Evolutionary conservation across 2,113 vertebrate species (phyloP), one percentile per base, ranked within the genome.

Genomic region (Symphodus melops): DNA sequence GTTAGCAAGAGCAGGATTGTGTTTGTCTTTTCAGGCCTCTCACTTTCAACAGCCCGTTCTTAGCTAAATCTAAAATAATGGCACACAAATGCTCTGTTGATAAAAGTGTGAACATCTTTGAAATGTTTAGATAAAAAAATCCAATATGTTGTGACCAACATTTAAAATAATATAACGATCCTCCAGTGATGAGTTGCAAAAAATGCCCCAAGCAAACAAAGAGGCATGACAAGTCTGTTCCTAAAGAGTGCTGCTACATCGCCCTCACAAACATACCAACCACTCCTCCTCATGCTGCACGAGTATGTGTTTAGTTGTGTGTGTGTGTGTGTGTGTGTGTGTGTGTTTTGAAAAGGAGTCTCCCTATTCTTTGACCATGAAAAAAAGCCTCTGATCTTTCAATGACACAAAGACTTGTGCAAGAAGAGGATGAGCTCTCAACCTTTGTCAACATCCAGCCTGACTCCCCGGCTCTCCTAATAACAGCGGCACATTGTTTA

Each of bases 361-460:
- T 65, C 25, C 28, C 66, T 28, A 54, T 71, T 85, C 80, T 88
- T 82, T 62, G 61, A 60, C 16, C 60, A 70, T 14, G 75, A 75
- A 68, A 78, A 86, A 41, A 51, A n/a, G 64, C 82, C 83, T 92
- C 75, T 88, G 88, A 91, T 91, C 88, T 89, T 82, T 83, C 75
- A 64, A 19, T 57, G 77, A 41, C 83, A 89, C 85, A 91, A 86
- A 87, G 78, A 67, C 79, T 73, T 52, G 49, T 37, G 75, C 76
- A 63, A 73, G 69, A 74, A 41, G 77, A 80, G 67, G 84, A 84
- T 68, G 77, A 72, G 80, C 73, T 62, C 71, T 66, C 67, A 54
- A 83, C 84, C 79, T 81, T 79, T 84, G 83, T 84, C 74, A 76
- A 79, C 82, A 72, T 58, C 49, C 55, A 62, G 37, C 41, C 83